Evolutionary conservation across 2,888 invertebrate genomes (phyloP), one percentile per base, ranked within the genome.

Genomic region (Drosophila paramelanica): DNA sequence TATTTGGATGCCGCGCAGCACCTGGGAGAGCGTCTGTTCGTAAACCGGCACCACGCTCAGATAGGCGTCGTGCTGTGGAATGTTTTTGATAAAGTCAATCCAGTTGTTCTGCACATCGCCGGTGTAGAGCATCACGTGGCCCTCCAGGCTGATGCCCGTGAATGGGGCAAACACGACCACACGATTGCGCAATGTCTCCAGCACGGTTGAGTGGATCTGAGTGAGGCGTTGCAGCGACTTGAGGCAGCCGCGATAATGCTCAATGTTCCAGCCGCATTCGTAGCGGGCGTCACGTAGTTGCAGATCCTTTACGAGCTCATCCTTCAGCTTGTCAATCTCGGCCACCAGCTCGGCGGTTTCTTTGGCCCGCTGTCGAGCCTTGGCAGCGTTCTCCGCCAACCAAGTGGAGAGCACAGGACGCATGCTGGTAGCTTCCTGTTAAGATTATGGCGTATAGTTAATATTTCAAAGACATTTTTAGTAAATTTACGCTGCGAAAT

Each of bases 71-170:
- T 97, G 95, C 82, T 95, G 95, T 57, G 93, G 94, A 53, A 97
- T 95, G 93, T 97, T 96, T 92, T 96, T 96, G 62, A 98, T 95
- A 58, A 97, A 94, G 93, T 97, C 97, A 65, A 98, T 93, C 98
- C 98, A 98, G 93, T 97, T 97, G 89, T 97, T 95, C 66, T 98
- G 94, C 39, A 98, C 98, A 94, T 98, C 98, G 39, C 97, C 98
- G 78, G 97, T 98, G 90, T 96, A 98, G 0, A 98, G 94, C 93
- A 96, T 96, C 8, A 98, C 95, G 86, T 97, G 96, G 0, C 98
- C 98, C 88, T 98, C 97, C 50, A 98, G 93, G 90, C 96, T 97
- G 6, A 98, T 96, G 13, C 98, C 98, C 3, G 98, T 98, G 86
- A 97, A 97, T 79, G 96, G 96, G 1, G 97, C 97, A 93, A 98